Evolutionary conservation across 2,888 invertebrate genomes (phyloP), one percentile per base, ranked within the genome.

Genomic region (Amitus sp.): DNA sequence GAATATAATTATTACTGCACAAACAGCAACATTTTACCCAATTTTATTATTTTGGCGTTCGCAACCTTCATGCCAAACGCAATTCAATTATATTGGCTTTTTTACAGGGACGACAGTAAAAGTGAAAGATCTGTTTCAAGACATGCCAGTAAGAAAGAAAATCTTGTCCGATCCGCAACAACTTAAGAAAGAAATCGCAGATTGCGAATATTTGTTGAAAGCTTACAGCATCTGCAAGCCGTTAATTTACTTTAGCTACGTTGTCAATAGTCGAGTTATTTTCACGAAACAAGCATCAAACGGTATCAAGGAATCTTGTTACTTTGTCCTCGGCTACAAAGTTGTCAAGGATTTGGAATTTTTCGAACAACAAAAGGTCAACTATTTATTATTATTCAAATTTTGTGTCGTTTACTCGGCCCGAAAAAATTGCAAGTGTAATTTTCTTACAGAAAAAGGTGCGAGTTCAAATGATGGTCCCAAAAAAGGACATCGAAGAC

Each of bases 111-210:
- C 88, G 9, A 83, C 83, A 4, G 78, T 88, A 1, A 75, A 78
- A 55, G 85, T 84, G 1, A 76, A 70, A 27, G 77, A 85, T 56
- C 71, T 88, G 40, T 88, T 88, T 72, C 83, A 83, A 68, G 84
- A 84, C 57, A 68, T 87, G 15, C 88, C 88, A 13, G 88, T 88
- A 0, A 78, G 88, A 13, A 82, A 84, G 62, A 86, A 87, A 73
- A 82, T 82, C 58, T 82, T 85, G 49, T 83, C 76, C 48, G 80
- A 82, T 18, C 69, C 74, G 1, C 85, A 82, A 55, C 82, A 80
- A 62, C 77, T 82, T 23, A 82, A 78, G 60, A 85, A 86, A 49
- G 86, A 87, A 59, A 64, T 88, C 19, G 86, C 84, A 71, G 82
- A 78, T 50, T 77, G 86, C 4, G 87, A 87, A 73, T 80, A 74